Evolutionary conservation across 2,888 invertebrate genomes (phyloP).

Genomic region (Xestia xanthographa): DNA sequence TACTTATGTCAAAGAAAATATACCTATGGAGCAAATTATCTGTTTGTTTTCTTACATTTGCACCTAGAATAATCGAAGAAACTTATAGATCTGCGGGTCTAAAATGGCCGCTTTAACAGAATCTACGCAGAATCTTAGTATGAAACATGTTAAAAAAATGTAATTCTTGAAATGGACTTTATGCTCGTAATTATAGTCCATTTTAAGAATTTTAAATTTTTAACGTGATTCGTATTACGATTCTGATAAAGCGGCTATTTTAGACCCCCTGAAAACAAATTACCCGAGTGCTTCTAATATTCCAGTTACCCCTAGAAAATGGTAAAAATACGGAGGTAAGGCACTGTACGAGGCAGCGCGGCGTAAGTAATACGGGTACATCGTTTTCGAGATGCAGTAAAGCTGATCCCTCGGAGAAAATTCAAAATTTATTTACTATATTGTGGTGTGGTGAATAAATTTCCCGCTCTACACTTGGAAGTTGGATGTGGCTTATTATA

Average conservation of each 20-base stretch:
- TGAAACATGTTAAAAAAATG: too few relatives aligned
- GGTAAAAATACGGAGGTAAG: background rate
- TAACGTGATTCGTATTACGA: too few relatives aligned
- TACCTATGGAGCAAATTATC: conserved; percentile 59
- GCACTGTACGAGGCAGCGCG: background rate
- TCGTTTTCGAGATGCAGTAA: background rate
- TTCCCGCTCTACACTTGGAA: background rate
- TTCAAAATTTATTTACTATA: background rate
- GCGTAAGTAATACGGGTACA: background rate
- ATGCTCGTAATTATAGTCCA: too few relatives aligned
- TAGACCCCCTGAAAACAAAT: background rate
- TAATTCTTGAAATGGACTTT: too few relatives aligned
- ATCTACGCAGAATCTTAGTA: too few relatives aligned
- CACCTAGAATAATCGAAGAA: background rate
- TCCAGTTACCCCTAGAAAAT: background rate
- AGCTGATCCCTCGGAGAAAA: background rate
- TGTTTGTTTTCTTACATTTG: conserved; percentile 31
- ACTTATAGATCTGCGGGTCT: background rate
- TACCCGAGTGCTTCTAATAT: background rate
- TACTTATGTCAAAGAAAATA: conserved; percentile 64
- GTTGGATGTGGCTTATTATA: background rate
- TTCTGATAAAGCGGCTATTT: too few relatives aligned
- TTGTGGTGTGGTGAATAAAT: background rate
- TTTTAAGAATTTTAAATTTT: too few relatives aligned
- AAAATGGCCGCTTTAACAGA: too few relatives aligned